Evolutionary conservation across 2,797 vertebrate species (phyloP), one percentile per base, ranked within the genome.

Genomic region (Anomalospiza imberbis): DNA sequence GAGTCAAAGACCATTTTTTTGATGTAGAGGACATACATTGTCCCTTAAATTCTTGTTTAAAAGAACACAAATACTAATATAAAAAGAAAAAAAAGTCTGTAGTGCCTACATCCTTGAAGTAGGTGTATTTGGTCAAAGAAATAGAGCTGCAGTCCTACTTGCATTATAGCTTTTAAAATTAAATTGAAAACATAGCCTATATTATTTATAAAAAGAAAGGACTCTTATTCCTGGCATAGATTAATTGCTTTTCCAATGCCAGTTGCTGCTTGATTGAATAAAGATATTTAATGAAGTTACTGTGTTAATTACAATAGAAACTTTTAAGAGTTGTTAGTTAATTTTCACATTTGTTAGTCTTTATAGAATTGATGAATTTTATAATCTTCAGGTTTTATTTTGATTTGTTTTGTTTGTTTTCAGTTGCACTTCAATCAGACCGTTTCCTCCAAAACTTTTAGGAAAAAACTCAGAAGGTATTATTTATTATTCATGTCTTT

Each of bases 1-100:
- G 65, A 50, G 3, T 29, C 7, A 47, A 80, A 74, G 5, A 47
- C 2, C 0, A 4, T 36, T 2, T 1, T 79, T 40, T 31, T 5
- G 1, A 7, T 60, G 5, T 45, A 13, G 7, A 18, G 10, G 1
- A 32, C 51, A 34, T 20, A 12, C 4, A 17, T 45, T 78, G 4
- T 7, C 26, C 6, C 60, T 68, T 47, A 78, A 89, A 65, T 51
- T 11, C 0, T 55, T 71, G 13, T 20, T 74, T 80, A 13, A 77
- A 85, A 76, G 36, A 32, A 5, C 7, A 81, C 2, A 57, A 74
- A 44, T 9, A 19, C 2, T 61, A 32, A 19, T 61, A 25, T 4
- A n/a, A 75, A 68, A 32, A 13, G 4, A 42, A 58, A 21, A 12
- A 60, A 67, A 68, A 26, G 40, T 58, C 15, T 14, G 9, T 60